Base-by-base conservation (phyloP, 2,797 vertebrate genomes). In the Coregonus ussuriensis region DNA sequence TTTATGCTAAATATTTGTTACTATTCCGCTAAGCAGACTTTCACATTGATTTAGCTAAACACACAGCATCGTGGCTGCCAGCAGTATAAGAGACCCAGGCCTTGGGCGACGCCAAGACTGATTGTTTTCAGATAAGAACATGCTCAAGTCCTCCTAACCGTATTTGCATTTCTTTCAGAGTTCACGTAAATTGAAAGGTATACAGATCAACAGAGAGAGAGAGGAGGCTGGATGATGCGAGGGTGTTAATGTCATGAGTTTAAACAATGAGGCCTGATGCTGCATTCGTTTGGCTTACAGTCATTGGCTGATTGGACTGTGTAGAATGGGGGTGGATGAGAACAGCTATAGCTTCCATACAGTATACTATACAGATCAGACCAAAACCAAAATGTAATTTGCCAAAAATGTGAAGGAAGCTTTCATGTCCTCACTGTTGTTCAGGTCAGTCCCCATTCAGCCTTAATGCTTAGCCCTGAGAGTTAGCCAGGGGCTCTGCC, bases 1-100 rank as follows among this genome's bases (percentile, higher is more conserved):
- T 87, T 85, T 81, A 88, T 82, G 82, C 90, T 87, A 84, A 88
- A 88, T 75, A 74, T 85, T 89, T 47, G 84, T 87, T 86, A 79
- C 79, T 85, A 81, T 90, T 91, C 88, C 86, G 91, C 90, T 92
- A 90, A 63, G 59, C 21, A 89, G 92, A 91, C 89, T 91, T 93
- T 94, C 91, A 92, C 92, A 93, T 93, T 92, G 91, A 93, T 94
- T 94, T 93, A 94, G 84, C 85, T 90, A 91, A 94, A 92, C 91
- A 92, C 89, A 92, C 89, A 89, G 88, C 75, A 78, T 89, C 37
- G 84, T 81, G 88, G 91, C 92, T 93, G 92, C 92, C 92, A 94
- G 93, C 92, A 93, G 93, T 91, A 85, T 88, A 91, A 91, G 89
- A 88, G 89, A 91, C 82, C 89, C 80, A 74, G 86, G 83, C 93